These are phyloP conservation scores for Paraplagusia blochii DNA, from an alignment of 2,113 vertebrate species.

Conservation along the genomic window DNA sequence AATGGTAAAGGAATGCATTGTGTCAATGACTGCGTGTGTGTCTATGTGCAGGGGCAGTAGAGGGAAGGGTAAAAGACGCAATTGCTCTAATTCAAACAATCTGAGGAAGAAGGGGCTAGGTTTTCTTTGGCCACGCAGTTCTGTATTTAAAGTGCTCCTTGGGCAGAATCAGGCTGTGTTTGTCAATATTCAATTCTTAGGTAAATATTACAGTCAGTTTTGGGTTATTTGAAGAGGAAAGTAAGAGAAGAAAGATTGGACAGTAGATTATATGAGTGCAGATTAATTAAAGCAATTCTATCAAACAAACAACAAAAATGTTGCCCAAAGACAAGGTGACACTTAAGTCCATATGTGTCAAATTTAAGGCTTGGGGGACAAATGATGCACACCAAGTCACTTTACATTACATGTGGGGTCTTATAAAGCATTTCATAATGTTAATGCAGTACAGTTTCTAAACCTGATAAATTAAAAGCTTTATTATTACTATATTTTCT, in stretches of 20 bases:
- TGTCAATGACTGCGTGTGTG: constrained; percentile 6
- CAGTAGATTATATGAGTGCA: neutral
- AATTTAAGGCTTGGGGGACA: no score
- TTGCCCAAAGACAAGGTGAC: no score
- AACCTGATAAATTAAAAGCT: no score
- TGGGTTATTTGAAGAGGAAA: constrained; percentile 32
- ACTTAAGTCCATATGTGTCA: no score
- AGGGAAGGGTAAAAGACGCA: constrained; percentile 55
- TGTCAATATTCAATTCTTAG: constrained; percentile 52
- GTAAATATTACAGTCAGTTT: constrained; percentile 48
- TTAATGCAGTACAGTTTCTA: no score
- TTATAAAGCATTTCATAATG: no score
- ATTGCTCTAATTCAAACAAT: constrained; percentile 66
- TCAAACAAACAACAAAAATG: no score
- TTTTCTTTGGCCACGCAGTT: constrained; percentile 47
- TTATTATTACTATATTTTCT: no score
- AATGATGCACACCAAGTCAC: no score
- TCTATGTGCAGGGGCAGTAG: constrained; percentile 18
- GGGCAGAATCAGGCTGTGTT: constrained; percentile 56
- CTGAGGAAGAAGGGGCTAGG: constrained; percentile 47
- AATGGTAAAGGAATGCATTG: neutral
- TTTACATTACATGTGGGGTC: no score
- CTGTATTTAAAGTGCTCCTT: constrained; percentile 54
- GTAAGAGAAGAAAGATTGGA: constrained; percentile 1
- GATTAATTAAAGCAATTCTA: neutral